These are phyloP conservation scores for Aythya fuligula DNA, from an alignment of 2,797 vertebrate genomes.

Conservation along the genomic window DNA sequence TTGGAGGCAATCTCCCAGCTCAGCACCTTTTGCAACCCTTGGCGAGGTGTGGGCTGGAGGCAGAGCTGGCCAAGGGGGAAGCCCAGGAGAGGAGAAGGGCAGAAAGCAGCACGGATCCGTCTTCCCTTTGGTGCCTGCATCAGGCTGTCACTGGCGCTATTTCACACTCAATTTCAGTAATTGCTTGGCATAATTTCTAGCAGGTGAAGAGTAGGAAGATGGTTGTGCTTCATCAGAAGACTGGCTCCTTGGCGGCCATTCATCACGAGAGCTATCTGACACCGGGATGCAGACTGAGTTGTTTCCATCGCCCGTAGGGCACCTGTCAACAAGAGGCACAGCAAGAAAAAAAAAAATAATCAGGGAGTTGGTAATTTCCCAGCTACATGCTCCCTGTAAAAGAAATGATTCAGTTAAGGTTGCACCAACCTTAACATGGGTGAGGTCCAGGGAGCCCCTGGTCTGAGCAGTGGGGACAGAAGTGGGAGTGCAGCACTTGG, in stretches of 20 bases:
- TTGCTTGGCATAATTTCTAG: not conserved
- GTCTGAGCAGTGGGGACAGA: not conserved
- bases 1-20: not conserved
- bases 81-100: not conserved
- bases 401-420: not conserved
- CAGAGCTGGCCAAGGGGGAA: not conserved
- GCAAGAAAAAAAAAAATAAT: not conserved
- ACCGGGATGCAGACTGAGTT: rapidly evolving
- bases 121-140: not conserved
- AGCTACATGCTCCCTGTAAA: not conserved
- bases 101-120: too few species aligned
- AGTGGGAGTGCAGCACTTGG: not conserved
- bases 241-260: not conserved
- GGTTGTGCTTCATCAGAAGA: not conserved
- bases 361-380: not conserved
- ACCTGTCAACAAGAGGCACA: not conserved
- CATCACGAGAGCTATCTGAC: not conserved
- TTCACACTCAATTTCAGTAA: not conserved
- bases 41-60: not conserved
- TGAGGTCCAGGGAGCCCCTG: not conserved
- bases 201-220: not conserved
- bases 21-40: not conserved
- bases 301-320: not conserved
- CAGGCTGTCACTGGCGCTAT: not conserved
- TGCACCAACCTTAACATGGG: too few species aligned